Base-by-base conservation (phyloP, 2,888 invertebrate genomes). In the Leucoptera coffeella region DNA sequence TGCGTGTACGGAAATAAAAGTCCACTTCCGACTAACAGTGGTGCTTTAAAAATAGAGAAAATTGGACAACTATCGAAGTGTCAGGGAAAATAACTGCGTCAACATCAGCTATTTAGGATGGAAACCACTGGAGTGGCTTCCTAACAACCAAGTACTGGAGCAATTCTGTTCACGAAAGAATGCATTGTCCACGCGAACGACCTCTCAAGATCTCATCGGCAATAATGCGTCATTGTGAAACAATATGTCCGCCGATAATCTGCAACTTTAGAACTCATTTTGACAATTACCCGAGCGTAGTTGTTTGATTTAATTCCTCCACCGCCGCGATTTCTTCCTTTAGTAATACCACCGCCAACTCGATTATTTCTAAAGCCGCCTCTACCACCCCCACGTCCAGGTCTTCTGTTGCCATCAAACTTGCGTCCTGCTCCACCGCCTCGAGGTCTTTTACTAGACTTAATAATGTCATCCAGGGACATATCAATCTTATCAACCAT, bases 401-500 rank as follows among this genome's bases (percentile, higher is more conserved):
- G 44, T 43, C 56, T 59, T 50, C 45, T 50, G 33, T 45, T 54
- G 8, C 41, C 40, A 39, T 60, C 60, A 43, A 67, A 67, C 40
- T 67, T 65, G 40, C 67, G 61, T 51, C 62, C 73, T 43, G 59
- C 74, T 28, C 73, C 57, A 25, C 76, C 71, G 37, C 79, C 74
- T 36, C 82, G 72, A 34, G 80, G 76, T 33, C 75, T 74, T 64
- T 83, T 88, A 42, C 77, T 85, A 47, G 82, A 82, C 72, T 89
- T 94, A 45, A 96, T 96, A 33, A 96, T 93, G 42, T 96, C 96
- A 57, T 96, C 96, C 40, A 96, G 77, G 49, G 94, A 93, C 89
- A 95, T 88, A 64, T 96, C 95, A 60, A 96, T 89, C 75, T 89
- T 92, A 50, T 92, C 90, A 45, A 85, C 85, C 91, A 92, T 91